phyloP scores from a whole-genome alignment of 2,888 invertebrate species.

The Pheosia tremula region DNA sequence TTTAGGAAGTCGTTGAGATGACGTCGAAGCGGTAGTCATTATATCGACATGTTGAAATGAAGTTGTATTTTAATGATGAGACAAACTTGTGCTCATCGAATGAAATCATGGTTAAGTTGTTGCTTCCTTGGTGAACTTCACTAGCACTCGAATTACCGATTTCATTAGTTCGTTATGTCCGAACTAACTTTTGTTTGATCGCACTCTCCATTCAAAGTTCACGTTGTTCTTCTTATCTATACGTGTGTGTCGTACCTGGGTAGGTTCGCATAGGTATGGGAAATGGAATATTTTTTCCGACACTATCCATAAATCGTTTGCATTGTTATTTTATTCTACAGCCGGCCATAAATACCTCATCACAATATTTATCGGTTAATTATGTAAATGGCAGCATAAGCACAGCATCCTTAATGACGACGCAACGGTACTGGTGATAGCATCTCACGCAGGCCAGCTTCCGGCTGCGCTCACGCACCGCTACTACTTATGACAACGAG shows the following conservation, averaged over 20 bases:
- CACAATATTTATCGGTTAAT: neutral
- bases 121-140: no score
- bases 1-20: neutral
- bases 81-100: no score
- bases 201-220: no score
- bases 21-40: neutral
- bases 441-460: neutral
- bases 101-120: no score
- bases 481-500: neutral
- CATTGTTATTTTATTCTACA: neutral
- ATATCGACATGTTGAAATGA: no score
- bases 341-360: neutral
- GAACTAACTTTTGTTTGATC: no score
- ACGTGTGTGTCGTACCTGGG: no score
- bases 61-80: no score
- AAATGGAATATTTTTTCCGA: neutral
- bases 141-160: no score
- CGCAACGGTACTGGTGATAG: neutral
- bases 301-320: neutral
- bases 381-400: neutral
- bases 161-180: no score
- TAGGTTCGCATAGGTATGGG: neutral
- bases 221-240: no score
- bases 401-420: neutral
- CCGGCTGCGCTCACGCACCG: neutral